Evolutionary conservation across 2,888 invertebrate species (phyloP).

Genomic region (Phymatocera aterrima): DNA sequence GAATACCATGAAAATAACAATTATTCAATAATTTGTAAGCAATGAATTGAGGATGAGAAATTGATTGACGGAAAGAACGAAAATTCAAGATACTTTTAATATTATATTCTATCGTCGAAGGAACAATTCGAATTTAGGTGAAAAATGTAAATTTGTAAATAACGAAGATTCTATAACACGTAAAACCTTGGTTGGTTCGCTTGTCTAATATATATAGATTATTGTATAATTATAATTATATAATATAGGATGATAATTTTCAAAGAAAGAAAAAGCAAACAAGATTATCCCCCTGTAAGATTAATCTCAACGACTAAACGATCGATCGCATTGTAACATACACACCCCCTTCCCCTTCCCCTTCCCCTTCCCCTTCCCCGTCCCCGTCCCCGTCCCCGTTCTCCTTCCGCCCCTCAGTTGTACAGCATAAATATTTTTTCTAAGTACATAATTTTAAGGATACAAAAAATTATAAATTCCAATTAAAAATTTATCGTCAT

Average conservation of each 20-base stretch:
- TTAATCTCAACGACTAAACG: background rate
- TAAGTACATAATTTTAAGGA: constrained; percentile 44
- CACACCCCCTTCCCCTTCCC: background rate
- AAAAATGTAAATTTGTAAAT: constrained; percentile 25
- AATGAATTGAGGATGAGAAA: background rate
- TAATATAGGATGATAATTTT: too few species aligned
- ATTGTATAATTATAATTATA: constrained; percentile 12
- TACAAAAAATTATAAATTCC: background rate
- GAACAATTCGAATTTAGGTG: constrained; percentile 38
- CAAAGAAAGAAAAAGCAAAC: background rate
- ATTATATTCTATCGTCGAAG: constrained; percentile 26
- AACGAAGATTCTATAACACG: background rate
- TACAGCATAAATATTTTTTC: constrained; percentile 46
- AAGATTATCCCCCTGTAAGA: background rate
- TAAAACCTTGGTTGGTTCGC: background rate
- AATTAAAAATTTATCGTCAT: too few species aligned
- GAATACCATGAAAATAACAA: background rate
- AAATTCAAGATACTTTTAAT: background rate
- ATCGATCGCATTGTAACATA: constrained; percentile 38
- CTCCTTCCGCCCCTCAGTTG: constrained; percentile 1
- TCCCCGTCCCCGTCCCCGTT: background rate
- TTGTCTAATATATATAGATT: constrained; percentile 13
- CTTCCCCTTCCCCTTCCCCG: background rate
- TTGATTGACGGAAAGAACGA: background rate
- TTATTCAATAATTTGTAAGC: too few species aligned